Base-by-base conservation (phyloP, 1,140 invertebrate species). In the Apis dorsata region DNA sequence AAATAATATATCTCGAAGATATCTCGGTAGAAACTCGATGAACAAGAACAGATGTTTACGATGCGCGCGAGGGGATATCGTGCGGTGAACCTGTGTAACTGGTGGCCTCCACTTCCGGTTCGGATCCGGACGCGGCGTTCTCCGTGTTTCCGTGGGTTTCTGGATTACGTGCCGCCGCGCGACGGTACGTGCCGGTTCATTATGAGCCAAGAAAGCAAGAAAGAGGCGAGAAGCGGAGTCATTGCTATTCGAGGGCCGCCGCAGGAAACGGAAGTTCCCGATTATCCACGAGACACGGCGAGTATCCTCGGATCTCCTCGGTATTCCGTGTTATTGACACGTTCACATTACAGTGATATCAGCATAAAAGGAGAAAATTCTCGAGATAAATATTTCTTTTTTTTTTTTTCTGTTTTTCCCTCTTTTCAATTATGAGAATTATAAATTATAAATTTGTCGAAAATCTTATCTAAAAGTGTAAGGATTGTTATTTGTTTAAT, bases 201-300 rank as follows among this genome's bases (percentile, higher is more conserved):
- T 83, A 75, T 73, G 69, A 62, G 34, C 19, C 77, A 85, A 81
- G 85, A 70, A 74, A 69, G 78, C 68, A 69, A 71, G 77, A 59
- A 84, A 83, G 79, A 85, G 83, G 80, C 80, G 82, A 84, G 76
- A 85, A 85, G 24, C 80, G 69, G 68, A 89, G 85, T 90, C 91
- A 91, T 91, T 92, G 87, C 89, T 91, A 91, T 90, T 92, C 91
- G 85, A 88, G 86, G 74, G 53, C 79, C 63, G 84, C 51, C 87
- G 82, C 89, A 87, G 91, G 90, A 92, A 92, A 90, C 91, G 91
- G 91, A 92, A 91, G 89, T 83, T 85, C 85, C 87, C 79, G 81
- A 92, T 92, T 92, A 91, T 90, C 77, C 88, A 55, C 85, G 70
- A 82, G 85, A 83, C 86, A 75, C 83, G 80, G 68, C 83, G 76